These are phyloP conservation scores for Hyposoter dolosus DNA, from an alignment of 2,888 invertebrate genomes.

Conservation along the genomic window DNA sequence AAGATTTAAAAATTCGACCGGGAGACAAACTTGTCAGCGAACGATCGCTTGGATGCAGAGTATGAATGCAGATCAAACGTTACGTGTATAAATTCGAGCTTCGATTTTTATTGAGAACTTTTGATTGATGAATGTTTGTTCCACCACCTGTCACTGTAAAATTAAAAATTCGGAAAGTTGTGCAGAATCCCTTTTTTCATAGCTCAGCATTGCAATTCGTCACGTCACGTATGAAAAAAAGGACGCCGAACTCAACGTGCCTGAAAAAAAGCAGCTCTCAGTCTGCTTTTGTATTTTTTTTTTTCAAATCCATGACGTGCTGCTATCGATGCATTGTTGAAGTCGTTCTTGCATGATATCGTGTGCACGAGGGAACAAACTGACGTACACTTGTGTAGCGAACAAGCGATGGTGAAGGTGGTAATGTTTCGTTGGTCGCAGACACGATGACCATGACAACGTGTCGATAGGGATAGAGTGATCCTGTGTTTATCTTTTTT, in stretches of 20 bases:
- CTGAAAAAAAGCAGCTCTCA: neutral
- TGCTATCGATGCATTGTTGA: neutral
- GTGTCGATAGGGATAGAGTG: slow-evolving; percentile 48
- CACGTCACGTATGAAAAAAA: neutral
- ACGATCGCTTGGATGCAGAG: neutral
- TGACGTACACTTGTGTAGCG: neutral
- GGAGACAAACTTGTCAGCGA: neutral
- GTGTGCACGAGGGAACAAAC: slow-evolving; percentile 13
- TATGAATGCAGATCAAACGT: neutral
- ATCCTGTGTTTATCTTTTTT: slow-evolving; percentile 45
- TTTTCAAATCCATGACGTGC: neutral
- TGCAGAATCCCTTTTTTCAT: neutral
- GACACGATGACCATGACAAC: slow-evolving; percentile 19
- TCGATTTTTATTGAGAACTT: neutral
- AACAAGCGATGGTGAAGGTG: neutral
- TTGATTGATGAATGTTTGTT: neutral
- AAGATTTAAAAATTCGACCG: neutral
- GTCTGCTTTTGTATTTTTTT: neutral
- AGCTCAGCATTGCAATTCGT: neutral
- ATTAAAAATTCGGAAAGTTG: neutral
- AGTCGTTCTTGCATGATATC: slow-evolving; percentile 5
- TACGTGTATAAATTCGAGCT: neutral
- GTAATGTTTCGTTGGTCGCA: neutral
- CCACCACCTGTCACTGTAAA: neutral
- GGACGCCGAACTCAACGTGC: neutral